Evolutionary conservation across 1,140 invertebrate genomes (phyloP).

Genomic region (Dufourea novaeangliae): DNA sequence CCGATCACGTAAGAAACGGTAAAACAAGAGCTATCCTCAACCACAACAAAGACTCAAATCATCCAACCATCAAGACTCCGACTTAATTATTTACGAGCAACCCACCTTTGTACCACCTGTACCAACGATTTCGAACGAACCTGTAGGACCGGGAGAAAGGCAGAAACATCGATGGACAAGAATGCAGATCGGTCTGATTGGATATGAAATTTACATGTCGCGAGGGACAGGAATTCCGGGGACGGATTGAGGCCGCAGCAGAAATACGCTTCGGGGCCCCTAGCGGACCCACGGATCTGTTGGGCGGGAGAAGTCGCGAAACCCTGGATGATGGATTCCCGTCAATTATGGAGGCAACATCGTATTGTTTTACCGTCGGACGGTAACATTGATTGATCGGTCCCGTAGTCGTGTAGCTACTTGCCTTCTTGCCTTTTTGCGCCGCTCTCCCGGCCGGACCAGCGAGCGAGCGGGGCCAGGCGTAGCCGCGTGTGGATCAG

Average conservation of each 20-base stretch:
- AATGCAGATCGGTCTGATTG: constrained; percentile 11
- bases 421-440: constrained; percentile 69
- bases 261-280: background rate
- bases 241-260: constrained; percentile 12
- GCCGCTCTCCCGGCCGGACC: constrained; percentile 29
- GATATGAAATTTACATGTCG: constrained; percentile 38
- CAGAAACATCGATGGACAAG: constrained; percentile 11
- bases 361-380: constrained; percentile 81
- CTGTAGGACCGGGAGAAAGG: background rate
- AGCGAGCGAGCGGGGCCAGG: constrained; percentile 31
- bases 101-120: background rate
- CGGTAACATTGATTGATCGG: constrained; percentile 81
- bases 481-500: constrained; percentile 7
- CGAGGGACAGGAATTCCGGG: constrained; percentile 37
- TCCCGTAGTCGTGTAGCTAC: constrained; percentile 64
- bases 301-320: constrained; percentile 66
- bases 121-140: background rate
- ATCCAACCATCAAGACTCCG: no score
- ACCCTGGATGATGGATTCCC: constrained; percentile 81
- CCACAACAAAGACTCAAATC: no score
- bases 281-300: background rate
- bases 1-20: no score
- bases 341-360: constrained; percentile 82
- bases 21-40: no score
- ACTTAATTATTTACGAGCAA: no score